A percentile compares a stretch with the other conserved stretches of the same genome.
These are phyloP conservation scores for Pleuronectes platessa DNA, from an alignment of 2,113 vertebrate species.

Conservation along the genomic window DNA sequence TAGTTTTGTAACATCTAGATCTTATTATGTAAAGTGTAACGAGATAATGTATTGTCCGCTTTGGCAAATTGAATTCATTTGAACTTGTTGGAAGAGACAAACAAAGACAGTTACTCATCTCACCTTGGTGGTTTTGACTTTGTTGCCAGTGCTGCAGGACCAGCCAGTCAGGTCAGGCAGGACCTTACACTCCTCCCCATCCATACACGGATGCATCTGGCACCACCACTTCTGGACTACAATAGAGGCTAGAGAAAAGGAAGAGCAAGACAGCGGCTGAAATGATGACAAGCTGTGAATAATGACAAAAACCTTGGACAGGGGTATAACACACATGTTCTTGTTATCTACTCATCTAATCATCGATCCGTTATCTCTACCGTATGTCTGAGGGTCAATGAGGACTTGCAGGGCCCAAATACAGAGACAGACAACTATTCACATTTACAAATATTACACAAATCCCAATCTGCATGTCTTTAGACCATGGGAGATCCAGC, in stretches of 20 bases:
- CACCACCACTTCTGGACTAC: slow-evolving; percentile 99
- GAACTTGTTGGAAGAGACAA: not conserved
- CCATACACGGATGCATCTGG: slow-evolving; percentile 96
- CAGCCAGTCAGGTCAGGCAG: slow-evolving; percentile 96
- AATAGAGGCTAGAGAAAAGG: slow-evolving; percentile 87
- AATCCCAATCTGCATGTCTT: not conserved
- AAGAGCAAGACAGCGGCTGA: not conserved
- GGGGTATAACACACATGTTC: too few species aligned
- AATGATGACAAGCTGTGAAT: not conserved
- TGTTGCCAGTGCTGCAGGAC: slow-evolving; percentile 99
- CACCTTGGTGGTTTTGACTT: slow-evolving; percentile 99
- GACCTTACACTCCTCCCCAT: slow-evolving; percentile 96
- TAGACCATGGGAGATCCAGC: not conserved
- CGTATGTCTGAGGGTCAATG: not conserved
- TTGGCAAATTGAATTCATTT: too few species aligned
- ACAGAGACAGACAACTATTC: not conserved
- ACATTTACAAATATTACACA: too few species aligned
- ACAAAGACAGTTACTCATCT: slow-evolving; percentile 60
- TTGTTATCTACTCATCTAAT: too few species aligned
- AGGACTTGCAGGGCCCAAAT: not conserved
- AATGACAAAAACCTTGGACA: not conserved
- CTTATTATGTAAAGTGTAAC: too few species aligned
- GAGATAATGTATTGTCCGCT: too few species aligned
- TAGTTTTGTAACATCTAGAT: too few species aligned
- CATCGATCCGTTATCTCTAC: not conserved